Percentiles rank a stretch among this genome's conserved stretches.
These are phyloP conservation scores for Phylloscopus collybita DNA, from an alignment of 2,797 vertebrate species.

Conservation along the genomic window DNA sequence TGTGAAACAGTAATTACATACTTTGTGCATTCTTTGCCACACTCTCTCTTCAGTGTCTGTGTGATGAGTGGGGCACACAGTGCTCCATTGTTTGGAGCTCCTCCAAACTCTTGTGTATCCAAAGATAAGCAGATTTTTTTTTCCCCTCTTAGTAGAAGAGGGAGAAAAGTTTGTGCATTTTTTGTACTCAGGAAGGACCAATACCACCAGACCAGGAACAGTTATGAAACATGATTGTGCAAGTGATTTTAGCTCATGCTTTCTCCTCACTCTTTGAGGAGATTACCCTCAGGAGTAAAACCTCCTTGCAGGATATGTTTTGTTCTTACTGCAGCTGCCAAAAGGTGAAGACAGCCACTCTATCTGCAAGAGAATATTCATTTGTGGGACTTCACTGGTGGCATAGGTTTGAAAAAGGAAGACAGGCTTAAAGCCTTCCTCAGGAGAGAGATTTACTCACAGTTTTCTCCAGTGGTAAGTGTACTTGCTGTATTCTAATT, in stretches of 20 bases:
- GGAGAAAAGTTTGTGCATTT: conserved; percentile 2
- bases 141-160: background rate
- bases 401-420: background rate
- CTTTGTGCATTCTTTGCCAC: conserved; percentile 40
- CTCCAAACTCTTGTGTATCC: conserved; percentile 49
- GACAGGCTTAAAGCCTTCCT: background rate
- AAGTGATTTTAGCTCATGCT: conserved; percentile 22
- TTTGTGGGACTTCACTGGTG: background rate
- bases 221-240: conserved; percentile 31
- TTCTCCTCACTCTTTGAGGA: background rate
- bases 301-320: background rate
- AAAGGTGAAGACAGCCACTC: background rate
- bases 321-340: background rate
- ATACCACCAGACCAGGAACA: background rate
- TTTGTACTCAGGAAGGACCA: conserved; percentile 7
- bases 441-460: background rate
- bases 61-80: conserved; percentile 49
- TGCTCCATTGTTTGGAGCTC: conserved; percentile 58
- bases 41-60: conserved; percentile 5
- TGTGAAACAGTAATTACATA: conserved; percentile 48
- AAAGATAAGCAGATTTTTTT: background rate
- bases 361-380: background rate
- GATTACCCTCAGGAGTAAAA: conserved; percentile 41
- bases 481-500: background rate
- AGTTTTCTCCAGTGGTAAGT: background rate